These are phyloP conservation scores for Halcyon leucocephala DNA, from an alignment of 2,797 vertebrate species.

Conservation along the genomic window DNA sequence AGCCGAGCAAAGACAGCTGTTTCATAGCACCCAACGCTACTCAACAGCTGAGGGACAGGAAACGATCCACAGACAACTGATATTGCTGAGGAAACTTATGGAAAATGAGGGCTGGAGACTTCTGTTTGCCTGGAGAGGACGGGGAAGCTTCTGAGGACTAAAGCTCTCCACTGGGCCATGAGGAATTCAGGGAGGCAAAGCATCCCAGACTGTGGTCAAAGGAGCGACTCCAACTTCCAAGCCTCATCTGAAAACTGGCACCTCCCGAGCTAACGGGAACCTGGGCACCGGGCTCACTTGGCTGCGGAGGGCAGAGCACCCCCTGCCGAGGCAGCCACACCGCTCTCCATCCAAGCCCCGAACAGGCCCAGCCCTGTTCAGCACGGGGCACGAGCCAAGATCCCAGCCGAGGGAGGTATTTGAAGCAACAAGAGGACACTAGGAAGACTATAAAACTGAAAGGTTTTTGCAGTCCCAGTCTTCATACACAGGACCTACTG, in stretches of 20 bases:
- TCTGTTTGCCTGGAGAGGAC: background rate
- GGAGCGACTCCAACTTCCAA: constrained; percentile 36
- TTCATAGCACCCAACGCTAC: constrained; percentile 6
- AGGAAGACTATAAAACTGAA: background rate
- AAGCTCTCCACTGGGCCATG: background rate
- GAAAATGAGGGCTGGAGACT: constrained; percentile 13
- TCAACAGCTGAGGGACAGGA: constrained; percentile 54
- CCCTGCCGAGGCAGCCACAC: constrained; percentile 37
- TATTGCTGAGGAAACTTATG: constrained; percentile 14
- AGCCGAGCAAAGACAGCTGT: background rate
- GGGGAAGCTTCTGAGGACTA: background rate
- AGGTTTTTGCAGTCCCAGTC: background rate
- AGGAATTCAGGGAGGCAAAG: constrained; percentile 39
- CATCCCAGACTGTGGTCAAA: constrained; percentile 21
- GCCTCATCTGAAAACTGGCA: constrained; percentile 47
- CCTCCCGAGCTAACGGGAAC: constrained; percentile 14
- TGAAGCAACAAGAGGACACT: background rate
- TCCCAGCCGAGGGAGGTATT: background rate
- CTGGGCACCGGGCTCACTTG: constrained; percentile 17
- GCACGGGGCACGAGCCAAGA: background rate
- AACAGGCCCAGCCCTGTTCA: constrained; percentile 45
- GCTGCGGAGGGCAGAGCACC: constrained; percentile 31
- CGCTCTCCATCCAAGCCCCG: background rate
- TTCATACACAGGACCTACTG: background rate
- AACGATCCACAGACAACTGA: background rate